Evolutionary conservation across 1,140 invertebrate species (phyloP).

Genomic region (Heliconius eleuchia): DNA sequence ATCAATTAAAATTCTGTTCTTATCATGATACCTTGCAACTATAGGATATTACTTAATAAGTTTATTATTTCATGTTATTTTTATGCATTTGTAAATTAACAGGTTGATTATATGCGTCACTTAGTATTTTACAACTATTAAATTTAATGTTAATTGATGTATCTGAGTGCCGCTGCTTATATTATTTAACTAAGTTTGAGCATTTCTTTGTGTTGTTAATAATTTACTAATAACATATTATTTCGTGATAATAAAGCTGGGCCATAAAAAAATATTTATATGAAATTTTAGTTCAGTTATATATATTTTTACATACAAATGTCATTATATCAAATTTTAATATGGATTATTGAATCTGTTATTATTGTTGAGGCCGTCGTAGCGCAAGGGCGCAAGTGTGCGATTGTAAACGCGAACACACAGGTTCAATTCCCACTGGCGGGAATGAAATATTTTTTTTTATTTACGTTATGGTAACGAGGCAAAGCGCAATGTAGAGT

Average conservation of each 20-base stretch:
- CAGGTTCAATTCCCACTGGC: too few species aligned
- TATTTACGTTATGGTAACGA: too few species aligned
- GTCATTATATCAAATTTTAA: too few species aligned
- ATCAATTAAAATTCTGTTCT: background rate
- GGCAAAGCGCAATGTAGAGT: too few species aligned
- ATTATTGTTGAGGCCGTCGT: too few species aligned
- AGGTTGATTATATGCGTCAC: background rate
- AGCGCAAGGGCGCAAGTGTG: too few species aligned
- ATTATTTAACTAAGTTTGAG: background rate
- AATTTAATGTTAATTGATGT: background rate
- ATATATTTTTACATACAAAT: too few species aligned
- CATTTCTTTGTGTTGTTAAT: background rate
- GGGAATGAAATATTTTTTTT: too few species aligned
- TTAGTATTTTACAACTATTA: background rate
- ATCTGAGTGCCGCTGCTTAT: background rate
- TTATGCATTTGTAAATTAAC: slow-evolving; percentile 8
- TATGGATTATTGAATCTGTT: too few species aligned
- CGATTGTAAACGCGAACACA: too few species aligned
- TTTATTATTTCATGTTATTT: slow-evolving; percentile 4
- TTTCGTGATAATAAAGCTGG: background rate
- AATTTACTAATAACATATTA: background rate
- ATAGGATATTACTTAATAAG: background rate
- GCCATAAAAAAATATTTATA: background rate
- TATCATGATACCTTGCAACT: background rate
- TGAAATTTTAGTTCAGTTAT: background rate